Conservation (phyloP, 2,797 vertebrate genomes). For the Sebastes variabilis region DNA sequence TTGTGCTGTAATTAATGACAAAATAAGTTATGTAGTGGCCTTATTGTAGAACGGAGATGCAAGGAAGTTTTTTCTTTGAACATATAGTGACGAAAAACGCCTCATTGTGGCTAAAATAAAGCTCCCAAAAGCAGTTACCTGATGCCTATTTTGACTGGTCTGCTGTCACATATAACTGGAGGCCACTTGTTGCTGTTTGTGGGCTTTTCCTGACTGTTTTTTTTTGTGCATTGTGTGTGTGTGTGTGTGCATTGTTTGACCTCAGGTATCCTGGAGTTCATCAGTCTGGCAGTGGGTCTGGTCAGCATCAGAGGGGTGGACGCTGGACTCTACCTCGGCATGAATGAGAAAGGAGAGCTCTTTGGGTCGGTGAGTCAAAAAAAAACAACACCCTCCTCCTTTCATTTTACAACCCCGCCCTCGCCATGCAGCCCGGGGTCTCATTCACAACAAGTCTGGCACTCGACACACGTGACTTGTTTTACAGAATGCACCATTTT, state of each 20-base stretch:
- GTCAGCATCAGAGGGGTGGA: constrained; percentile 99
- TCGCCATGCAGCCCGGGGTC: background rate
- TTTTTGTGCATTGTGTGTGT: constrained; percentile 22
- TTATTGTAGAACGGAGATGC: background rate
- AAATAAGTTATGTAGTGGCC: background rate
- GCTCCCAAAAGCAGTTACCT: background rate
- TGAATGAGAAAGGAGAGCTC: constrained; percentile 98
- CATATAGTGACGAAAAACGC: background rate
- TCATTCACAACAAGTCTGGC: constrained; percentile 32
- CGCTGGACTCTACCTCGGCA: constrained; percentile 96
- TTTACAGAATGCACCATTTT: background rate
- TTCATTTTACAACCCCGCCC: constrained; percentile 13
- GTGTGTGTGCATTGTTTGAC: constrained; percentile 54
- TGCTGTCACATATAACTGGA: background rate
- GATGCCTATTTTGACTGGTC: background rate
- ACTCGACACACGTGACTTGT: background rate
- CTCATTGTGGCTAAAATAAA: background rate
- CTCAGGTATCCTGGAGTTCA: constrained; percentile 98
- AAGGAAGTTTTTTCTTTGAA: background rate
- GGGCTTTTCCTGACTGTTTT: constrained; percentile 48
- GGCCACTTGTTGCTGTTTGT: constrained; percentile 27
- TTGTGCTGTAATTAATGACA: background rate
- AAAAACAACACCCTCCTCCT: constrained; percentile 5
- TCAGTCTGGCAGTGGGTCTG: constrained; percentile 98
- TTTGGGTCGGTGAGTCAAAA: constrained; percentile 96